These are phyloP conservation scores for Cheilosia soror DNA, from an alignment of 2,888 invertebrate genomes.

Conservation along the genomic window DNA sequence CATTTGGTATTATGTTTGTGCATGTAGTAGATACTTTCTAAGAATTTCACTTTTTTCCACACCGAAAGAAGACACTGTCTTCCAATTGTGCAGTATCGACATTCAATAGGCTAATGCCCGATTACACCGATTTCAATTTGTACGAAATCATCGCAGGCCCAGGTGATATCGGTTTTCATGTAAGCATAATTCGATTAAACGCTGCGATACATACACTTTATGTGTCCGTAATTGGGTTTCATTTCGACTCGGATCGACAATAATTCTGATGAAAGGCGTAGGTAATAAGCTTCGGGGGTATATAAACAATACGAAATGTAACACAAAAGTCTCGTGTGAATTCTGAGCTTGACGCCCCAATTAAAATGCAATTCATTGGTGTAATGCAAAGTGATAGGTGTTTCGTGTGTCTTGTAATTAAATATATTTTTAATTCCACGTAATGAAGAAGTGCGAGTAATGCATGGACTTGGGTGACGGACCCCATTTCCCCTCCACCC, in stretches of 20 bases:
- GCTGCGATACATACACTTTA: constrained; percentile 46
- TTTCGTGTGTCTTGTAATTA: constrained; percentile 17
- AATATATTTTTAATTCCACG: constrained; percentile 59
- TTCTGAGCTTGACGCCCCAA: constrained; percentile 50
- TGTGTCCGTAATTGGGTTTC: constrained; percentile 36
- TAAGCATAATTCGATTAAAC: constrained; percentile 56
- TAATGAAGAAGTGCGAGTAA: constrained; percentile 5
- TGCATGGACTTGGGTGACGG: constrained; percentile 19
- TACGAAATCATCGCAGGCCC: constrained; percentile 27
- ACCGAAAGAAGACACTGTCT: not conserved
- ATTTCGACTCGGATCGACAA: constrained; percentile 1
- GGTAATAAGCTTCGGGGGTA: constrained; percentile 25
- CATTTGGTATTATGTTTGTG: too few species aligned
- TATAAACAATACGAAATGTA: not conserved
- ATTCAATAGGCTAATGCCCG: constrained; percentile 51
- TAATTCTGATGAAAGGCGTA: constrained; percentile 10
- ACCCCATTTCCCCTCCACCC: constrained; percentile 1
- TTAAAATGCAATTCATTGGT: constrained; percentile 46
- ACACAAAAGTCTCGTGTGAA: constrained; percentile 51
- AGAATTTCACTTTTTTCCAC: constrained; percentile 58
- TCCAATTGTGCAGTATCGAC: not conserved
- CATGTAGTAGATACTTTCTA: constrained; percentile 40
- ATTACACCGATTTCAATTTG: constrained; percentile 56
- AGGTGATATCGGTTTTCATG: constrained; percentile 23
- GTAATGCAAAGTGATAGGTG: not conserved